Evolutionary conservation across 2,797 vertebrate species (phyloP), one percentile per base, ranked within the genome.

Genomic region (Ispidina lecontei): DNA sequence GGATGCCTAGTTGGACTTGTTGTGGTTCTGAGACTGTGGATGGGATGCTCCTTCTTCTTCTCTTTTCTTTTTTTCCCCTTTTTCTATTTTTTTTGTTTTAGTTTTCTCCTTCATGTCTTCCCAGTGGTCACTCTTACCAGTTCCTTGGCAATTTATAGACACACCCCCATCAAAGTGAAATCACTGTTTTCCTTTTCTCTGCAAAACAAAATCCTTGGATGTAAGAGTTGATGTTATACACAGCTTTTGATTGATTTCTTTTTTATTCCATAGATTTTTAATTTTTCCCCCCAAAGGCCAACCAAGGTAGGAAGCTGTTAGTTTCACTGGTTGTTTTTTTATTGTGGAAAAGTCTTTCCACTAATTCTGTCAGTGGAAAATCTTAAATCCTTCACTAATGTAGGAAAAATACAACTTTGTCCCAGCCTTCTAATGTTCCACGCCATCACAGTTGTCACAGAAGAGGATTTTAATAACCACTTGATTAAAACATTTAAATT

Each of bases 331-430:
- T 80, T 19, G 8, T 59, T 94, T 14, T 77, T 14, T 77, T 90
- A 69, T 29, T 46, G 90, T 95, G 94, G 93, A 94, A 91, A 91
- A 75, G 49, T 70, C 58, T 90, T 96, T 92, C 93, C 90, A 74
- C 63, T 96, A 95, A 86, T 74, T 39, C 70, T 76, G 29, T 72
- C 59, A 84, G 77, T 89, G 29, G 63, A 82, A 93, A 84, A 76
- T 67, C 76, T 80, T 84, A 85, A 93, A 78, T 77, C 52, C 29
- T 59, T 89, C 43, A 74, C 91, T 95, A 87, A 95, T 89, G 62
- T 67, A 92, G 90, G 74, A 89, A 69, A 88, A 95, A n/a, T 41
- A 31, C 26, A 68, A 31, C 55, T 95, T 37, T 82, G 13, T 76
- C 51, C 85, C 54, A 82, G 49, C 55, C 54, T 87, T 87, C 33